These are phyloP conservation scores for Drosophila bunnanda DNA, from an alignment of 2,888 invertebrate species.

Conservation along the genomic window DNA sequence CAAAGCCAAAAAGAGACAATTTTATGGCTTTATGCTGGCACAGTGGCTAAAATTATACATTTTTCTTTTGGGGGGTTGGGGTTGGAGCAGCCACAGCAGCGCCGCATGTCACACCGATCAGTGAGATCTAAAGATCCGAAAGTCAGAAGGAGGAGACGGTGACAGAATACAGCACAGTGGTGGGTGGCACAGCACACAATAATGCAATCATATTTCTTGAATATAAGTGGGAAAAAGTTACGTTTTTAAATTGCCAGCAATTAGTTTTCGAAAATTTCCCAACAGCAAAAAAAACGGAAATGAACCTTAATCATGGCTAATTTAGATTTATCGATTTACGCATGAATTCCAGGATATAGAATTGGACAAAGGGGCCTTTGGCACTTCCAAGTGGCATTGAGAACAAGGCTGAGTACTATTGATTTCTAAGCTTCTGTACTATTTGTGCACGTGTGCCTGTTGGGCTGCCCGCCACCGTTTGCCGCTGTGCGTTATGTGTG, in stretches of 20 bases:
- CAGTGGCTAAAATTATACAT: slow-evolving; percentile 27
- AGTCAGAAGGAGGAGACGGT: not conserved
- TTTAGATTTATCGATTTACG: not conserved
- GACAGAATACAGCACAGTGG: not conserved
- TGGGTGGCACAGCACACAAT: not conserved
- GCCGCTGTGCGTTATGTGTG: slow-evolving; percentile 1
- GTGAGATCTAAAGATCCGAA: slow-evolving; percentile 8
- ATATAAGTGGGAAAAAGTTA: not conserved
- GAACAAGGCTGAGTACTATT: slow-evolving; percentile 14
- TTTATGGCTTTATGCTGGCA: slow-evolving; percentile 6
- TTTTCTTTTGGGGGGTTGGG: not conserved
- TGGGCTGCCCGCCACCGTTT: slow-evolving; percentile 19
- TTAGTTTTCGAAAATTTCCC: not conserved
- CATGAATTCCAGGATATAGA: not conserved
- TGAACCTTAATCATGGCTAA: not conserved
- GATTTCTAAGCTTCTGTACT: slow-evolving; percentile 5
- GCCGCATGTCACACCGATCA: slow-evolving; percentile 19
- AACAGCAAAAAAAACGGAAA: not conserved
- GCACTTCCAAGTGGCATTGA: not conserved
- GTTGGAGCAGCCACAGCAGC: slow-evolving; percentile 11
- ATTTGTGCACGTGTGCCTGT: slow-evolving; percentile 7
- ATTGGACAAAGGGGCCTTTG: too few species aligned
- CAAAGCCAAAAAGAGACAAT: slow-evolving; percentile 1
- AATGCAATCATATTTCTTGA: not conserved
- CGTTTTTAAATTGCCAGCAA: not conserved